phyloP scores from a whole-genome alignment of 2,113 vertebrate genomes.

The Columbina picui region DNA sequence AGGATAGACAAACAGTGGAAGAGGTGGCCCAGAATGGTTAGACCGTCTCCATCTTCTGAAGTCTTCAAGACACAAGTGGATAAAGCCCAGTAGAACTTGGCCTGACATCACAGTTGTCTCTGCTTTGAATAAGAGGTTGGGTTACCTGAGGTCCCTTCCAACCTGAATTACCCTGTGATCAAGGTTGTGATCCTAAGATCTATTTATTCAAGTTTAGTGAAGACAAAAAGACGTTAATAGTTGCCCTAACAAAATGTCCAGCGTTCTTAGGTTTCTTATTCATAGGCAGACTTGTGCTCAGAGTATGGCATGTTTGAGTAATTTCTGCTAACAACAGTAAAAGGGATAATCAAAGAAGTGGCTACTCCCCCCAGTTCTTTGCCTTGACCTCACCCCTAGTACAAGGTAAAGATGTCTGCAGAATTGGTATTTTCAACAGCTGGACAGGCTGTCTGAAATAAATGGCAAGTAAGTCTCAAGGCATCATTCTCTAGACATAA shows the following conservation, averaged over 20 bases:
- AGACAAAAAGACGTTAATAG: background rate
- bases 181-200: background rate
- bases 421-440: background rate
- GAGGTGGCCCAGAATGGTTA: background rate
- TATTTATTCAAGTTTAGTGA: background rate
- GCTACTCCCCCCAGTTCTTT: background rate
- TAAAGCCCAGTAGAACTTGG: background rate
- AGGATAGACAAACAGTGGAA: background rate
- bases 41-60: background rate
- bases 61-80: background rate
- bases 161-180: background rate
- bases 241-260: background rate
- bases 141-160: background rate
- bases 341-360: background rate
- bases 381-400: background rate
- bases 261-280: background rate
- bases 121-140: background rate
- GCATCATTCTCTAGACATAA: slow-evolving; percentile 6
- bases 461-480: background rate
- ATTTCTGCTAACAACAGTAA: background rate
- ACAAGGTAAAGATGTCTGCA: background rate
- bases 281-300: background rate
- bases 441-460: slow-evolving; percentile 1
- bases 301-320: background rate
- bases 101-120: background rate